These are phyloP conservation scores for Lepetodrilus schrolli DNA, from an alignment of 2,888 invertebrate genomes.

Conservation along the genomic window DNA sequence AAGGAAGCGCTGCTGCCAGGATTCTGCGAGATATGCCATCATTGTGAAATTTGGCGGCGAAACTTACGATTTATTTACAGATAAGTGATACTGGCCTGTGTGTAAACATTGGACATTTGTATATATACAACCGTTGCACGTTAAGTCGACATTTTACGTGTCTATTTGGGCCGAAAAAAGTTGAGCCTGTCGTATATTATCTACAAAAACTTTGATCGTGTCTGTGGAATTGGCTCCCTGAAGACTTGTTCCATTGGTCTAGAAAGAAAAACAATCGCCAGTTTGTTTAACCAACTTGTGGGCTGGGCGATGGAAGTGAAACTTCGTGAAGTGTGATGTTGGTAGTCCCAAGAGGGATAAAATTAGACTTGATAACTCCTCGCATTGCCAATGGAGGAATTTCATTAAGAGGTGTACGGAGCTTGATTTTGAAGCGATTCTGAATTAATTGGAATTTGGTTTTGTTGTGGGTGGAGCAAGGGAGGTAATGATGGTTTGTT, in stretches of 20 bases:
- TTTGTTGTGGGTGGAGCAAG: no score
- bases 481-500: no score
- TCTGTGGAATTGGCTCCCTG: background rate
- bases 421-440: no score
- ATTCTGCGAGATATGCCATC: background rate
- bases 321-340: no score
- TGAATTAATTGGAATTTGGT: no score
- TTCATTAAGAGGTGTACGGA: no score
- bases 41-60: conserved; percentile 18
- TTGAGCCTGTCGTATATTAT: background rate
- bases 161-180: conserved; percentile 11
- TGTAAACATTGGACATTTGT: conserved; percentile 5
- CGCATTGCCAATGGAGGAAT: no score
- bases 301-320: no score
- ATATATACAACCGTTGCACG: conserved; percentile 1
- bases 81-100: conserved; percentile 10
- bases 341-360: no score
- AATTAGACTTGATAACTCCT: no score
- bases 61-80: background rate
- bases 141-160: background rate
- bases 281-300: conserved; percentile 6
- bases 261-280: conserved; percentile 12
- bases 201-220: conserved; percentile 10
- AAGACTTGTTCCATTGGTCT: background rate
- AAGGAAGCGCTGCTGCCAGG: background rate